Percentiles rank a stretch among this genome's conserved stretches.
These are phyloP conservation scores for Hydractinia symbiolongicarpus DNA, from an alignment of 30 jellyfish, hydroid and myxozoan species.

Conservation along the genomic window DNA sequence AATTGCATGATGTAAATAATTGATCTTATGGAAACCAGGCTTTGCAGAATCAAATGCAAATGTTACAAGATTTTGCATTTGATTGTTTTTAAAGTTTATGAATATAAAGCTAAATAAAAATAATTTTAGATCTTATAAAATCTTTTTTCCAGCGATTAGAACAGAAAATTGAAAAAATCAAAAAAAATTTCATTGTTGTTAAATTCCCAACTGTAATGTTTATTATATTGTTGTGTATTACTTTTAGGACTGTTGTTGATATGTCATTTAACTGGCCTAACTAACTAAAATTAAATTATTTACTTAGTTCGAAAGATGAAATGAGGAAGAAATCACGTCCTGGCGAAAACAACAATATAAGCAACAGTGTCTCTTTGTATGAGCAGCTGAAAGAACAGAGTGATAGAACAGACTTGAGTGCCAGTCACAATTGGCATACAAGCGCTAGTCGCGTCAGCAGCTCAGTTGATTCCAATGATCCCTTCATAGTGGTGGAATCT, in stretches of 20 bases:
- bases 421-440: neutral
- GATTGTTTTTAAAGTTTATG: no score
- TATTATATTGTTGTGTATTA: neutral
- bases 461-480: neutral
- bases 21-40: no score
- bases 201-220: no score
- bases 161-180: no score
- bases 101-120: no score
- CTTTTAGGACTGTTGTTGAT: neutral
- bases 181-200: no score
- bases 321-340: slow-evolving; percentile 4
- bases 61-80: no score
- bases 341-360: neutral
- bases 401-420: neutral
- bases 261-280: neutral
- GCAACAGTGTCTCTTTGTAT: neutral
- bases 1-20: no score
- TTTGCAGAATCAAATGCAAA: no score
- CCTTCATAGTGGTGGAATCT: neutral
- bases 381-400: no score
- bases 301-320: neutral
- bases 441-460: neutral
- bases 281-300: neutral
- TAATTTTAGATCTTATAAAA: no score
- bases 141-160: no score